These are phyloP conservation scores for Caenorhabditis tropicalis DNA, from an alignment of 1,140 invertebrate species.

Conservation along the genomic window DNA sequence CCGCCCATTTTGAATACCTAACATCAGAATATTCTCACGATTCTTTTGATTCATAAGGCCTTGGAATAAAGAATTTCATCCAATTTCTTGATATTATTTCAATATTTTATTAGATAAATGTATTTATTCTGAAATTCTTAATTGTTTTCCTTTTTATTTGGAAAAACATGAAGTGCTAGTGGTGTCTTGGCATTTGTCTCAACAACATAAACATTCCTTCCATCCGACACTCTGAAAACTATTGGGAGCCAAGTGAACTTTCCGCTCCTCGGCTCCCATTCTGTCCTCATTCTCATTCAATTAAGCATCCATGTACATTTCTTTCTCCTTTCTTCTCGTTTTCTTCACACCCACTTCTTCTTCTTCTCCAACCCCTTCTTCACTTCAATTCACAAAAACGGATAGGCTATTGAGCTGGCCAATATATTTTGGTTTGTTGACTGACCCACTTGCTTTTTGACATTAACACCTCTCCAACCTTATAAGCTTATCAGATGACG, in stretches of 20 bases:
- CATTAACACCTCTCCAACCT: background rate
- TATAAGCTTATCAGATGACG: constrained; percentile 11
- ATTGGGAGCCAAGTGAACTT: background rate
- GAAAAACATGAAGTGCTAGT: too few species aligned
- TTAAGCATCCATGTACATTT: background rate
- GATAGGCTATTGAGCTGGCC: constrained; percentile 7
- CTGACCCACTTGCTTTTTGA: constrained; percentile 3
- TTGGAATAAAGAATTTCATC: too few species aligned
- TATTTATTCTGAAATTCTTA: too few species aligned
- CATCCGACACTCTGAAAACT: background rate
- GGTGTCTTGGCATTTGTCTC: background rate
- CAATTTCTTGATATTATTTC: too few species aligned
- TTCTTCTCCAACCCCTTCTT: background rate
- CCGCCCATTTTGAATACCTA: background rate
- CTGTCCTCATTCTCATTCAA: background rate
- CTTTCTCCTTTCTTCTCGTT: background rate
- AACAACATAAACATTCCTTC: background rate
- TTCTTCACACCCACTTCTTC: background rate
- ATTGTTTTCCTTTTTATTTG: too few species aligned
- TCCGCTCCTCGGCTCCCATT: background rate
- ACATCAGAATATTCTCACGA: background rate
- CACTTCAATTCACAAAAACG: background rate
- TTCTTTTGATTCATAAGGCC: background rate
- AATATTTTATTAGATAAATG: too few species aligned
- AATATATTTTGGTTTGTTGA: background rate